Evolutionary conservation across 2,888 invertebrate species (phyloP).

Genomic region (Nycteola revayana): DNA sequence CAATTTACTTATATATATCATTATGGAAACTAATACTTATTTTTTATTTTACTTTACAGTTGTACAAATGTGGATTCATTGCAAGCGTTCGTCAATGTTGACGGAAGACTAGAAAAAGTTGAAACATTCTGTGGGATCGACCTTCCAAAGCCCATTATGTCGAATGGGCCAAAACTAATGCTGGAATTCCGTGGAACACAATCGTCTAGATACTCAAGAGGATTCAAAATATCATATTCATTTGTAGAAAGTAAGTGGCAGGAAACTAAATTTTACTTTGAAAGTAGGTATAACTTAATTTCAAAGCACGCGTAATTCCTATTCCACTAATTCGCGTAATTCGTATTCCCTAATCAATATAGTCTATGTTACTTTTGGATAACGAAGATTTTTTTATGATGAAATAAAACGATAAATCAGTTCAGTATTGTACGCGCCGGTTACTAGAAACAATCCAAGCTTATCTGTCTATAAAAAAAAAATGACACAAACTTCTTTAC

Average conservation of each 20-base stretch:
- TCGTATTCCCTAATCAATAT: no score
- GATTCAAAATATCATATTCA: conserved; percentile 93
- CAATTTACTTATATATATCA: conserved; percentile 5
- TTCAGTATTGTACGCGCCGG: no score
- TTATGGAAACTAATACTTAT: conserved; percentile 22
- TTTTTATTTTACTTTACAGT: conserved; percentile 75
- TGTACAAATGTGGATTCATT: conserved; percentile 91
- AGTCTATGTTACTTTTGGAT: no score
- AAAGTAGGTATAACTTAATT: no score
- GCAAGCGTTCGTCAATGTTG: conserved; percentile 90
- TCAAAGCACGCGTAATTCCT: no score
- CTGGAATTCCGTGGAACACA: conserved; percentile 91
- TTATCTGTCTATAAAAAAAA: no score
- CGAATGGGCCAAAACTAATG: conserved; percentile 92
- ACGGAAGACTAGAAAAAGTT: conserved; percentile 92
- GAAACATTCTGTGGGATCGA: conserved; percentile 93
- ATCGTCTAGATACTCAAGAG: conserved; percentile 90
- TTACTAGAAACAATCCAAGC: no score
- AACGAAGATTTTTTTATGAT: no score
- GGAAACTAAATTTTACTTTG: no score
- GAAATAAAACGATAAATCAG: no score
- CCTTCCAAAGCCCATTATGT: conserved; percentile 95
- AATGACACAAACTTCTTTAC: no score
- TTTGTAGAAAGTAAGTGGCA: conserved; percentile 93
- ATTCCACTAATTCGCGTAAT: no score